These are phyloP conservation scores for Melieria crassipennis DNA, from an alignment of 2,888 invertebrate species.

Conservation along the genomic window DNA sequence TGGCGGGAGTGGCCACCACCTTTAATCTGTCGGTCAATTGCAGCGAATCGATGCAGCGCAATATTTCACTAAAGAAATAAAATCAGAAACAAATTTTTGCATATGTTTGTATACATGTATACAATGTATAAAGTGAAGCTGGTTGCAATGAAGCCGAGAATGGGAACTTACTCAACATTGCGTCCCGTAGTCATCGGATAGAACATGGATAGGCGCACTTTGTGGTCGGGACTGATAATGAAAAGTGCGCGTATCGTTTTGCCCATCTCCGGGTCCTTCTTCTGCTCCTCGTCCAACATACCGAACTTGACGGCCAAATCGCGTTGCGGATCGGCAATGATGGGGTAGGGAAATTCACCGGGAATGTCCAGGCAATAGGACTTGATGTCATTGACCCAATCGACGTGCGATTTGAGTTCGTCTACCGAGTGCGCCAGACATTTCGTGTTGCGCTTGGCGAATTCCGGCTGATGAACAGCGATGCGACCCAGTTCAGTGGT, in stretches of 20 bases:
- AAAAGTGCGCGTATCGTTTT: slow-evolving; percentile 81
- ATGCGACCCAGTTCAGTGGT: slow-evolving; percentile 86
- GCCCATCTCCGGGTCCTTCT: slow-evolving; percentile 73
- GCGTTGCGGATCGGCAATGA: slow-evolving; percentile 80
- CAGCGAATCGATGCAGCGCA: slow-evolving; percentile 84
- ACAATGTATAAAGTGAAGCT: background rate
- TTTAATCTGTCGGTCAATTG: slow-evolving; percentile 77
- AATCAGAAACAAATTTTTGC: background rate
- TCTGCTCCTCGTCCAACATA: slow-evolving; percentile 66
- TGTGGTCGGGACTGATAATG: slow-evolving; percentile 82
- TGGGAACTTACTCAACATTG: slow-evolving; percentile 77
- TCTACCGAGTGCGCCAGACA: slow-evolving; percentile 85
- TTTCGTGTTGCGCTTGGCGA: slow-evolving; percentile 77
- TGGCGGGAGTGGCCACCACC: slow-evolving; percentile 84
- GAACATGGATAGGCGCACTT: slow-evolving; percentile 80
- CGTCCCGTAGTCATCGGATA: slow-evolving; percentile 88
- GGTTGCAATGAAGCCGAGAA: background rate
- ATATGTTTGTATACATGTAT: background rate
- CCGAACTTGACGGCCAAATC: slow-evolving; percentile 71
- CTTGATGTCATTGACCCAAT: slow-evolving; percentile 81
- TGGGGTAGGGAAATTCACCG: slow-evolving; percentile 82
- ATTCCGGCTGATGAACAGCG: slow-evolving; percentile 75
- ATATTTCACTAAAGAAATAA: slow-evolving; percentile 75
- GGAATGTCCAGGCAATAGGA: slow-evolving; percentile 76
- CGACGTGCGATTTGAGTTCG: slow-evolving; percentile 75